Conservation (phyloP, 2,888 invertebrate species). For the Phlogophora meticulosa region DNA sequence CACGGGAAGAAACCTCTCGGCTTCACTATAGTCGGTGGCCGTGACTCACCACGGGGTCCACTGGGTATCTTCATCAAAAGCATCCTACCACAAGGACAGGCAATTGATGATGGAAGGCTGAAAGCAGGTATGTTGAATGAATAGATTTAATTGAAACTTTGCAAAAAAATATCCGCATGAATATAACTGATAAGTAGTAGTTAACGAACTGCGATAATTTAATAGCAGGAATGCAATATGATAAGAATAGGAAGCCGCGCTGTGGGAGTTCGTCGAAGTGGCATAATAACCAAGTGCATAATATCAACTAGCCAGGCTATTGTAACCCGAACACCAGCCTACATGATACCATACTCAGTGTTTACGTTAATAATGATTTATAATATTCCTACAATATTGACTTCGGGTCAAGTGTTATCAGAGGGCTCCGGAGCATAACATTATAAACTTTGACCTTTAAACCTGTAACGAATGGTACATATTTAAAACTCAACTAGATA, state of each 20-base stretch:
- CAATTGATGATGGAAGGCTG: conserved; percentile 95
- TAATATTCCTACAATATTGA: conserved; percentile 57
- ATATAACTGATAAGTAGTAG: conserved; percentile 37
- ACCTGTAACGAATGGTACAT: conserved; percentile 31
- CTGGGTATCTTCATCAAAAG: conserved; percentile 97
- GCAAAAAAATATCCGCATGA: conserved; percentile 4
- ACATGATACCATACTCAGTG: conserved; percentile 65
- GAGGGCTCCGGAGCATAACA: conserved; percentile 4
- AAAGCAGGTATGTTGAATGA: conserved; percentile 92
- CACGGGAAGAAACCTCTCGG: conserved; percentile 96
- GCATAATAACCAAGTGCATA: conserved; percentile 71
- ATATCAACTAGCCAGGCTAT: conserved; percentile 69
- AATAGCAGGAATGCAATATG: conserved; percentile 74
- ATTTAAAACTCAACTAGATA: conserved; percentile 45
- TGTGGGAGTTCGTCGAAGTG: conserved; percentile 75
- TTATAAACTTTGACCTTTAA: conserved; percentile 52
- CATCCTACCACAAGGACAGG: conserved; percentile 95
- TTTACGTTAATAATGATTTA: conserved; percentile 66
- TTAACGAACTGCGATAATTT: conserved; percentile 48
- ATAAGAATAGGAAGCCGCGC: conserved; percentile 79
- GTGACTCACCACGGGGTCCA: conserved; percentile 96
- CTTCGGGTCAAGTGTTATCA: conserved; percentile 56
- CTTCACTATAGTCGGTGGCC: conserved; percentile 97
- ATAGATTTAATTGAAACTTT: not conserved
- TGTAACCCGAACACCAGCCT: conserved; percentile 66